Evolutionary conservation across 2,113 vertebrate species (phyloP).

Genomic region (Garra rufa): DNA sequence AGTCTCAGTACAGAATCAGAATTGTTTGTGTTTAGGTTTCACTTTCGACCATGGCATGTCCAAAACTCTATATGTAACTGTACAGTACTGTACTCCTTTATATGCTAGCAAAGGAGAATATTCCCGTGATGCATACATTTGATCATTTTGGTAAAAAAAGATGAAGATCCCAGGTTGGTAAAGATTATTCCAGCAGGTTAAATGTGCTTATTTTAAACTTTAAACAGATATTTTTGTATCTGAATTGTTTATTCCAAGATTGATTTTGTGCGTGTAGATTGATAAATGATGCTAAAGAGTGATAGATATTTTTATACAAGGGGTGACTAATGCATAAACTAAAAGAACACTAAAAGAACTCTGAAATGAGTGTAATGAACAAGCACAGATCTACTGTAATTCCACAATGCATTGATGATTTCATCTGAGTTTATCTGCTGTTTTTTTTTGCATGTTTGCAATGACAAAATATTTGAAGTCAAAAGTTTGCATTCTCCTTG

Average conservation of each 20-base stretch:
- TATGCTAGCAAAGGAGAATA: constrained; percentile 15
- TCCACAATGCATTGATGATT: not conserved
- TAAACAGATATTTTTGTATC: constrained; percentile 51
- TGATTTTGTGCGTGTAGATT: constrained; percentile 25
- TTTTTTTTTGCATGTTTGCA: constrained; percentile 17
- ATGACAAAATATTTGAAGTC: not conserved
- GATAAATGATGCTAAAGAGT: constrained; percentile 21
- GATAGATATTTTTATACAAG: constrained; percentile 53
- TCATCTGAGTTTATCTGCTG: not conserved
- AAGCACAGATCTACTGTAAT: constrained; percentile 24
- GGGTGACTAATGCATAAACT: constrained; percentile 21
- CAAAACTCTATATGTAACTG: not conserved
- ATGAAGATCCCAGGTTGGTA: not conserved
- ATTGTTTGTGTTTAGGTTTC: constrained; percentile 16
- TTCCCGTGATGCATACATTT: not conserved
- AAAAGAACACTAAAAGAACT: not conserved
- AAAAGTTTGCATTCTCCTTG: no score
- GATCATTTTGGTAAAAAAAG: not conserved
- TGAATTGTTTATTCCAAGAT: constrained; percentile 20
- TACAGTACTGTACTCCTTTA: not conserved
- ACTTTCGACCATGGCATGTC: constrained; percentile 4
- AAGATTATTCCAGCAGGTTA: not conserved
- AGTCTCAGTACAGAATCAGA: not conserved
- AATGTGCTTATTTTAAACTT: constrained; percentile 36
- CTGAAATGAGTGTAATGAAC: constrained; percentile 1